Conservation (phyloP, 2,797 vertebrate species). For the Parauchenoglanis ngamensis region DNA sequence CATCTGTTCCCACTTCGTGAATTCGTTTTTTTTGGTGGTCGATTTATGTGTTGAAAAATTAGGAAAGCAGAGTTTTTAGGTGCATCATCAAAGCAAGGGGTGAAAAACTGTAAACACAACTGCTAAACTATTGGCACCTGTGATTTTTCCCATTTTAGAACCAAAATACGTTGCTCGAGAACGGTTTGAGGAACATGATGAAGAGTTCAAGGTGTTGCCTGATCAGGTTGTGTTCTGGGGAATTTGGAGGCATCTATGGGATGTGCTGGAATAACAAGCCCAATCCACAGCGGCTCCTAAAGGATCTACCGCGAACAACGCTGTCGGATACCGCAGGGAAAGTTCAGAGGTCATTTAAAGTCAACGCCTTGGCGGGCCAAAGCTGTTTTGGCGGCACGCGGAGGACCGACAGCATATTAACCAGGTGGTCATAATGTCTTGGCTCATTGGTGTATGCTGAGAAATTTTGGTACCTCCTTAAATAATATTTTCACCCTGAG, state of each 20-base stretch:
- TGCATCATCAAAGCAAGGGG: not conserved
- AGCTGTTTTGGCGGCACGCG: not conserved
- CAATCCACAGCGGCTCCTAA: not conserved
- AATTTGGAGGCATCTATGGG: too few species aligned
- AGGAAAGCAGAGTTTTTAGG: not conserved
- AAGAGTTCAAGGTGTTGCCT: not conserved
- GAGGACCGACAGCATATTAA: not conserved
- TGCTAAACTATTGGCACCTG: not conserved
- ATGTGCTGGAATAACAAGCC: not conserved
- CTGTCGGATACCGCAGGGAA: not conserved
- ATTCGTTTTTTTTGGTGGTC: too few species aligned
- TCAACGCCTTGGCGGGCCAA: not conserved
- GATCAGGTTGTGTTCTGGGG: too few species aligned
- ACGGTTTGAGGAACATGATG: not conserved
- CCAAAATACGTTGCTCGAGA: not conserved
- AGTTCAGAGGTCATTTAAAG: not conserved
- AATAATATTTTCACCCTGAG: not conserved
- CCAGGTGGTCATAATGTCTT: not conserved
- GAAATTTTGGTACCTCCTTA: not conserved
- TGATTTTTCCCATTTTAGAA: not conserved
- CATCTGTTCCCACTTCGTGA: not conserved
- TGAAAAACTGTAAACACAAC: not conserved
- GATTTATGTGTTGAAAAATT: not conserved
- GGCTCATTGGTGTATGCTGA: not conserved
- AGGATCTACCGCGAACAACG: not conserved